Base-by-base conservation (phyloP, 2,113 vertebrate species). In the Corythoichthys haematopterus region DNA sequence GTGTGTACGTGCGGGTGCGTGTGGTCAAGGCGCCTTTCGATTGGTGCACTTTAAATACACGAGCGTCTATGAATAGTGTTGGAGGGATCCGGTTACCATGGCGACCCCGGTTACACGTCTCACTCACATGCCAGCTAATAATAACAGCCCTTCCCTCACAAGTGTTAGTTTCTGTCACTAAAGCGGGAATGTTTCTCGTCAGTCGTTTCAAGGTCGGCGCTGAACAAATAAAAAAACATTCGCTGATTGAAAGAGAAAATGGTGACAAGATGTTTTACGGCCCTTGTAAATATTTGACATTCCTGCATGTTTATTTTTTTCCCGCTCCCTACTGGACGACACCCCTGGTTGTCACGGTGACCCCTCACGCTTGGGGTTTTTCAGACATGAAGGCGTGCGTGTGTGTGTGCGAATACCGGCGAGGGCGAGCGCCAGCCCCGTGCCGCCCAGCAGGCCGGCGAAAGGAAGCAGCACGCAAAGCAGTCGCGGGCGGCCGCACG, bases 391-490 rank as follows among this genome's bases (percentile, higher is more conserved):
- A 28, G 8, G 64, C 8, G 37, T 38, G 6, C 37, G 64, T 10
- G 36, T 14, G 20, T 28, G 50, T 8, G 6, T 13, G 53, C 2
- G 11, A 57, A 3, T 85, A 85, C 85, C 86, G 3, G 79, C 81
- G 28, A 83, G 72, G 35, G 60, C 58, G 48, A 87, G 82, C 37
- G 66, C 51, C 5, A 87, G 78, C 72, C 87, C 80, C 65, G 84
- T 65, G 2, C 64, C 84, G 1, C 67, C 74, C 80, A 88, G 57
- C 63, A 87, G 83, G 58, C 78, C 84, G 16, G 74, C 35, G 1
- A 75, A 53, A 6, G 88, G 86, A 11, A 89, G 36, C 66, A 89
- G 80, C 81, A 89, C 77, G 83, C 75, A 86, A 68, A 87, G 70
- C 3, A 87, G 82, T 16, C 81, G 75, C 1, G 83, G 80, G 38